phyloP scores from a whole-genome alignment of 2,888 invertebrate genomes.

The Chesias legatella region DNA sequence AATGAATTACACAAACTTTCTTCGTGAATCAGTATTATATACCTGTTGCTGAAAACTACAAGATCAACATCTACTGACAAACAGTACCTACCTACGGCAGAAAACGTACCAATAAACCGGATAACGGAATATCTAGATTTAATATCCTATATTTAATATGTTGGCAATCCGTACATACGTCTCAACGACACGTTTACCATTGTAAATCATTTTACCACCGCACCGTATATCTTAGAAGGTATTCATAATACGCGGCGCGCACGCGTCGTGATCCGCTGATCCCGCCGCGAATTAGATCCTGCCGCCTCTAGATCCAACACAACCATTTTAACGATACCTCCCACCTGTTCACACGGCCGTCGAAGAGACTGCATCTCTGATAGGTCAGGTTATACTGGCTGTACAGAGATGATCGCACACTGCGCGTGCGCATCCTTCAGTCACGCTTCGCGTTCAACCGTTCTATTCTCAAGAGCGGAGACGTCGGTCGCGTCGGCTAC shows the following conservation, averaged over 20 bases:
- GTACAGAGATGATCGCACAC: conserved; percentile 45
- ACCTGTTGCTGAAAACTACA: no score
- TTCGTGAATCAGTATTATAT: no score
- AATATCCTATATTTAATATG: no score
- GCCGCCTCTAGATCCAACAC: conserved; percentile 35
- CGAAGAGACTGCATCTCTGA: conserved; percentile 4
- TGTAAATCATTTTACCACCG: not conserved
- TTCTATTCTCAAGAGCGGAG: conserved; percentile 37
- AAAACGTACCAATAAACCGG: no score
- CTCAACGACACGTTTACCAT: not conserved
- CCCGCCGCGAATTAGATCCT: conserved; percentile 56
- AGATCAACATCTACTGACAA: no score
- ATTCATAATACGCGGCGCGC: conserved; percentile 30
- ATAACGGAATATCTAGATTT: no score
- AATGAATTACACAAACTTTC: no score
- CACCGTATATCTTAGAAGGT: conserved; percentile 12
- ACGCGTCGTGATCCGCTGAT: conserved; percentile 52
- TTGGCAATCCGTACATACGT: no score
- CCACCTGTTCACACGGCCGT: conserved; percentile 21
- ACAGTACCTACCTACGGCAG: no score
- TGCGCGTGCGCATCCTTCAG: conserved; percentile 48
- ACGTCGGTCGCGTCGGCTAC: conserved; percentile 35
- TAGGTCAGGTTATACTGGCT: conserved; percentile 30
- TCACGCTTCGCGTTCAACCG: conserved; percentile 48
- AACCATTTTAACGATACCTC: conserved; percentile 29